These are phyloP conservation scores for Carterocephalus palaemon DNA, from an alignment of 2,888 invertebrate species.

Conservation along the genomic window DNA sequence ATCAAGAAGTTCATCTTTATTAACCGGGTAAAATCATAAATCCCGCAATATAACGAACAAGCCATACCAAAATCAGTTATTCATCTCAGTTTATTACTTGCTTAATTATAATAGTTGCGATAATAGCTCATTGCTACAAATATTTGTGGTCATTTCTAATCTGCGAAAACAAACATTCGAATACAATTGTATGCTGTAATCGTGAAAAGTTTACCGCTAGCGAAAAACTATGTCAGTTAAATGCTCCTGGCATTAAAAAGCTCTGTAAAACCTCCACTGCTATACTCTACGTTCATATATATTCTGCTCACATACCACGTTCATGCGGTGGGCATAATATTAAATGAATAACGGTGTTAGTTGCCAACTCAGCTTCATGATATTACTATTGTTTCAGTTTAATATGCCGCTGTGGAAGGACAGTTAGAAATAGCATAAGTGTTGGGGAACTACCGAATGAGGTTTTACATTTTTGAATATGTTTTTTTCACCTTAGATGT, in stretches of 20 bases:
- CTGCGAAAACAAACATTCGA: too few species aligned
- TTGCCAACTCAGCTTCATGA: slow-evolving; percentile 21
- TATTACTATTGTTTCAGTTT: slow-evolving; percentile 20
- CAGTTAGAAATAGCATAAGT: slow-evolving; percentile 1
- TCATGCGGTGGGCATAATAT: slow-evolving; percentile 19
- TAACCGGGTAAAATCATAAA: too few species aligned
- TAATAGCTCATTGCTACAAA: too few species aligned
- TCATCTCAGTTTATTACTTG: too few species aligned
- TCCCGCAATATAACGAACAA: too few species aligned
- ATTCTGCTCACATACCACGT: slow-evolving; percentile 9
- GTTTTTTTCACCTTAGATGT: too few species aligned
- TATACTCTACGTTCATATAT: slow-evolving; percentile 19
- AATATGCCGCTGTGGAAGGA: slow-evolving; percentile 6
- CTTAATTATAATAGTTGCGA: too few species aligned
- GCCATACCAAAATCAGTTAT: too few species aligned
- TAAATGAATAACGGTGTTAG: slow-evolving; percentile 22
- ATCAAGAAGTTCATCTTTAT: too few species aligned
- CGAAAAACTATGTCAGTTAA: slow-evolving; percentile 8
- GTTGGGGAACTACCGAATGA: neutral
- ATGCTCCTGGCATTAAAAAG: slow-evolving; percentile 15
- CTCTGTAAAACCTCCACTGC: slow-evolving; percentile 8
- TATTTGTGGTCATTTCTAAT: too few species aligned
- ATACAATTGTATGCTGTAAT: too few species aligned
- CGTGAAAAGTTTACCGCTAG: slow-evolving; percentile 9
- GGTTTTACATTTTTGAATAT: too few species aligned